Conservation (phyloP, 2,888 invertebrate species). For the Nineta flava region DNA sequence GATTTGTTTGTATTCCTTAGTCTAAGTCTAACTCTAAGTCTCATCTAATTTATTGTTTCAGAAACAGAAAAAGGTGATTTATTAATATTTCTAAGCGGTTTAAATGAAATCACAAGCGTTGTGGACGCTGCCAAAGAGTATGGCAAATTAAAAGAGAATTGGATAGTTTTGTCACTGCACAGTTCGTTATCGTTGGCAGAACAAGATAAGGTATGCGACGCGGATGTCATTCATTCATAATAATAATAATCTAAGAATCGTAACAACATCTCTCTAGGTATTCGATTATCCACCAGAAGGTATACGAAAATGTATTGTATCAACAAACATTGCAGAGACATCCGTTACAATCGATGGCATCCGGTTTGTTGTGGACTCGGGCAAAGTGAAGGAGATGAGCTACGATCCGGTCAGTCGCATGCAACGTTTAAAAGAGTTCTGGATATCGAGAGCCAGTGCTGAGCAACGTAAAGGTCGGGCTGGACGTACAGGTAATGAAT, state of each 20-base stretch:
- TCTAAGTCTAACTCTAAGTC: no score
- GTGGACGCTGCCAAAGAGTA: slow-evolving; percentile 78
- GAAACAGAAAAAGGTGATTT: slow-evolving; percentile 81
- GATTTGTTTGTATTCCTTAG: no score
- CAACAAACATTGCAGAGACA: slow-evolving; percentile 98
- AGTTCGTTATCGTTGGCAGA: slow-evolving; percentile 84
- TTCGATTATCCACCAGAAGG: slow-evolving; percentile 93
- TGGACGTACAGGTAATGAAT: slow-evolving; percentile 56
- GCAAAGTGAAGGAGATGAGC: slow-evolving; percentile 95
- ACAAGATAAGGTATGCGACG: slow-evolving; percentile 75
- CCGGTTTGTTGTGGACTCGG: slow-evolving; percentile 92
- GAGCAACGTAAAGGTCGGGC: slow-evolving; percentile 94
- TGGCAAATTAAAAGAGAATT: slow-evolving; percentile 55
- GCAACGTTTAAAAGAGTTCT: slow-evolving; percentile 83
- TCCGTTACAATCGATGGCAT: slow-evolving; percentile 97
- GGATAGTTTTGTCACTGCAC: slow-evolving; percentile 89
- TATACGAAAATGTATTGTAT: slow-evolving; percentile 88
- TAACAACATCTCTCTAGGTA: slow-evolving; percentile 32
- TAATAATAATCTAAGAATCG: neutral
- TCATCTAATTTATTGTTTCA: no score
- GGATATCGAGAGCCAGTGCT: slow-evolving; percentile 94
- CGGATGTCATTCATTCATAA: neutral
- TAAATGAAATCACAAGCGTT: slow-evolving; percentile 78
- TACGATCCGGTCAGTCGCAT: slow-evolving; percentile 84
- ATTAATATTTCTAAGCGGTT: slow-evolving; percentile 87